Conservation (phyloP, 2,888 invertebrate genomes). For the Luperina testacea region DNA sequence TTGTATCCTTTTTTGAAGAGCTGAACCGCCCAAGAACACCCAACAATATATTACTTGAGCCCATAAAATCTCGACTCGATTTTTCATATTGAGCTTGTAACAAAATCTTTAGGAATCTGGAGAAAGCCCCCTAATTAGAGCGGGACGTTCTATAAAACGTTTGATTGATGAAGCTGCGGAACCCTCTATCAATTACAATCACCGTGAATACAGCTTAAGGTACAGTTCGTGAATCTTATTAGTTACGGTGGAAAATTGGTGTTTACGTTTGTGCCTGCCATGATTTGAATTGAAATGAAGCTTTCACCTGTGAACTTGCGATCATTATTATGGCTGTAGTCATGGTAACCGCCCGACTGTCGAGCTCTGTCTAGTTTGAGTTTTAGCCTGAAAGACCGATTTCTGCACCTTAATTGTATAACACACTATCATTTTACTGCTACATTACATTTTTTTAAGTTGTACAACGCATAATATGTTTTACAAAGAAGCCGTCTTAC, state of each 20-base stretch:
- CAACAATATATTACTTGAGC: constrained; percentile 19
- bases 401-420: neutral
- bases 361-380: neutral
- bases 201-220: constrained; percentile 60
- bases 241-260: constrained; percentile 28
- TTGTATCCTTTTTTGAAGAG: constrained; percentile 8
- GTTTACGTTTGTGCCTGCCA: constrained; percentile 7
- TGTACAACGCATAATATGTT: neutral
- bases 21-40: neutral
- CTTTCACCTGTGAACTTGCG: constrained; percentile 14
- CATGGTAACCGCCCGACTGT: constrained; percentile 12
- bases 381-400: neutral
- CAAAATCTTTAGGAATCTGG: constrained; percentile 62
- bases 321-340: constrained; percentile 19
- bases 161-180: constrained; percentile 73
- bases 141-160: constrained; percentile 71
- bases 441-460: neutral
- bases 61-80: constrained; percentile 44
- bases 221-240: constrained; percentile 48
- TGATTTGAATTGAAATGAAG: constrained; percentile 19
- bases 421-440: neutral
- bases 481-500: neutral
- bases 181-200: constrained; percentile 77
- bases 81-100: constrained; percentile 47
- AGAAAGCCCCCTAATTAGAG: constrained; percentile 70